Evolutionary conservation across 2,888 invertebrate species (phyloP).

Genomic region (Idaea dimidiata): DNA sequence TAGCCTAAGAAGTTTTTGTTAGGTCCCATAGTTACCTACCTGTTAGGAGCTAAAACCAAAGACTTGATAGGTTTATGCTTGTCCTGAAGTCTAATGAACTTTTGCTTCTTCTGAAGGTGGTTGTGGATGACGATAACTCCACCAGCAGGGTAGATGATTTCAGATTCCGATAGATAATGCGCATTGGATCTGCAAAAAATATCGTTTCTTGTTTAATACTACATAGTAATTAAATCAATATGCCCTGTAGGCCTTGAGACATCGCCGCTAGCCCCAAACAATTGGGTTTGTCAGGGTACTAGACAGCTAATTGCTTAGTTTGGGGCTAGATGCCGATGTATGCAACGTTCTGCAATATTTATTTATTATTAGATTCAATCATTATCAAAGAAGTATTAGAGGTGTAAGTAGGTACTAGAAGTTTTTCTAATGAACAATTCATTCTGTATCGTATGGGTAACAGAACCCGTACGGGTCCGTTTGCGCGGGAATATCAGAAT

Average conservation of each 20-base stretch:
- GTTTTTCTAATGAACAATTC: background rate
- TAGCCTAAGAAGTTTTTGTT: background rate
- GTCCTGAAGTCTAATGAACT: constrained; percentile 85
- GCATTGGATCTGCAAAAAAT: constrained; percentile 81
- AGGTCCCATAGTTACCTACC: constrained; percentile 75
- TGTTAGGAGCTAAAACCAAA: constrained; percentile 84
- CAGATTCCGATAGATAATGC: constrained; percentile 86
- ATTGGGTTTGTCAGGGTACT: no score
- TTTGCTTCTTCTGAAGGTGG: constrained; percentile 85
- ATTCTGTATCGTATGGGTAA: no score
- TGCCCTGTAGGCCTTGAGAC: no score
- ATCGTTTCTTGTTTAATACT: background rate
- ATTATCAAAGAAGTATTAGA: no score
- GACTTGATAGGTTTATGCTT: constrained; percentile 83
- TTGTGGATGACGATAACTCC: constrained; percentile 88
- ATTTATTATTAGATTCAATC: no score
- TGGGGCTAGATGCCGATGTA: no score
- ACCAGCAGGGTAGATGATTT: constrained; percentile 90
- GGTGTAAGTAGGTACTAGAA: background rate
- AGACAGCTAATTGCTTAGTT: no score
- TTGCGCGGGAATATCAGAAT: no score
- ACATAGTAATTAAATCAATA: no score
- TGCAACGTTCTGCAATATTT: no score
- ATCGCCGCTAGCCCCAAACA: no score
- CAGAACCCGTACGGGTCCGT: no score